phyloP scores from a whole-genome alignment of 1,140 invertebrate species.

The Odontomachus brunneus region DNA sequence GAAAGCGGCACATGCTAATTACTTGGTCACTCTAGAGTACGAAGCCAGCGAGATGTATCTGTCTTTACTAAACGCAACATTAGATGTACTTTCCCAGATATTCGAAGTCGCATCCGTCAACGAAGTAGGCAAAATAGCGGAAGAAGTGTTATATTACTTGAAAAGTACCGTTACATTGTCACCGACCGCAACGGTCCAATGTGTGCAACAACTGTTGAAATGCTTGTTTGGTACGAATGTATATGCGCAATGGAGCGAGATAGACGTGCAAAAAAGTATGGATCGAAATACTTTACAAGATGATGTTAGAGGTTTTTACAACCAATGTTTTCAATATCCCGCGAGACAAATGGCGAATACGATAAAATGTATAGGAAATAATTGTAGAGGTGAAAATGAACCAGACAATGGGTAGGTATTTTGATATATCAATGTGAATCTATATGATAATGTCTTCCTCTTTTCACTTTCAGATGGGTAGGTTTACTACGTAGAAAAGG shows the following conservation, averaged over 20 bases:
- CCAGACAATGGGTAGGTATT: conserved; percentile 72
- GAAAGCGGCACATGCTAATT: conserved; percentile 91
- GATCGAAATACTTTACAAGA: conserved; percentile 66
- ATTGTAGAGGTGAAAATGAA: conserved; percentile 80
- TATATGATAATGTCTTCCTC: background rate
- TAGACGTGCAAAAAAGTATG: conserved; percentile 71
- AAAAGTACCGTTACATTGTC: conserved; percentile 90
- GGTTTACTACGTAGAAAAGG: conserved; percentile 83
- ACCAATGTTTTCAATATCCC: conserved; percentile 80
- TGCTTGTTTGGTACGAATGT: conserved; percentile 93
- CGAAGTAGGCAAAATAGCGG: conserved; percentile 91
- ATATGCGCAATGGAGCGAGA: conserved; percentile 88
- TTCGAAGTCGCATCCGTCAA: conserved; percentile 91
- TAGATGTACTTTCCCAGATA: conserved; percentile 91
- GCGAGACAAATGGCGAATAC: conserved; percentile 79
- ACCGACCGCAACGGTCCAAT: conserved; percentile 90
- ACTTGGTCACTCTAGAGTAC: conserved; percentile 92
- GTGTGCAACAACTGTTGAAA: conserved; percentile 93
- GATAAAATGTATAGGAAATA: conserved; percentile 80
- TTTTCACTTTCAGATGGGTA: conserved; percentile 76
- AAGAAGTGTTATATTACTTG: conserved; percentile 93
- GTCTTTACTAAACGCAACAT: conserved; percentile 88
- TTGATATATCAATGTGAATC: background rate
- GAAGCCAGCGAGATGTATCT: conserved; percentile 91
- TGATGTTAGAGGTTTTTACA: conserved; percentile 77